These are phyloP conservation scores for Heliothis subflexa DNA, from an alignment of 1,140 invertebrate genomes.

Conservation along the genomic window DNA sequence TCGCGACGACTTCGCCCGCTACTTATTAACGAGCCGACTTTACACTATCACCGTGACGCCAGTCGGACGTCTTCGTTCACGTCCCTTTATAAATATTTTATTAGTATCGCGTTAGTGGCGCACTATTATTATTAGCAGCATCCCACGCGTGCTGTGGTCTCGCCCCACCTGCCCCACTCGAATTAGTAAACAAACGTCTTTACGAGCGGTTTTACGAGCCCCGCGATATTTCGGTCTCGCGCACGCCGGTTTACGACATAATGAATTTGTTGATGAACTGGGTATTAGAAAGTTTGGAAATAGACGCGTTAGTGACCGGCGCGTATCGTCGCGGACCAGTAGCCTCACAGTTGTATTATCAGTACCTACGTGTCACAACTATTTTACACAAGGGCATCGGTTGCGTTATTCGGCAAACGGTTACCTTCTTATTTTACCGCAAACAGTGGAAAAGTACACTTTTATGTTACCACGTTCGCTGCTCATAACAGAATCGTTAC, in stretches of 20 bases:
- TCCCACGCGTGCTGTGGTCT: constrained; percentile 67
- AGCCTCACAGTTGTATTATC: constrained; percentile 40
- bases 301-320: constrained; percentile 76
- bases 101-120: constrained; percentile 58
- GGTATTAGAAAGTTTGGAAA: constrained; percentile 83
- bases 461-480: background rate
- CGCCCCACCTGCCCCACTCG: constrained; percentile 82
- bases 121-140: constrained; percentile 79
- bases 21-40: constrained; percentile 76
- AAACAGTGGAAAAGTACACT: constrained; percentile 10
- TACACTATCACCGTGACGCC: constrained; percentile 57
- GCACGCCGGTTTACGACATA: constrained; percentile 84
- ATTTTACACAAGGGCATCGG: constrained; percentile 11
- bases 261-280: constrained; percentile 86
- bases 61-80: constrained; percentile 47
- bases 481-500: constrained; percentile 29
- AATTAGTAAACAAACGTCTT: constrained; percentile 86
- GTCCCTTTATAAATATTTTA: constrained; percentile 61
- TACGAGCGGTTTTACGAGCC: constrained; percentile 83
- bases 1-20: constrained; percentile 67
- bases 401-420: background rate
- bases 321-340: constrained; percentile 32
- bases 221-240: constrained; percentile 85
- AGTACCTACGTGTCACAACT: constrained; percentile 24
- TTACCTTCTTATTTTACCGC: background rate